Evolutionary conservation across 2,888 invertebrate genomes (phyloP).

Genomic region (Tetranychus piercei): DNA sequence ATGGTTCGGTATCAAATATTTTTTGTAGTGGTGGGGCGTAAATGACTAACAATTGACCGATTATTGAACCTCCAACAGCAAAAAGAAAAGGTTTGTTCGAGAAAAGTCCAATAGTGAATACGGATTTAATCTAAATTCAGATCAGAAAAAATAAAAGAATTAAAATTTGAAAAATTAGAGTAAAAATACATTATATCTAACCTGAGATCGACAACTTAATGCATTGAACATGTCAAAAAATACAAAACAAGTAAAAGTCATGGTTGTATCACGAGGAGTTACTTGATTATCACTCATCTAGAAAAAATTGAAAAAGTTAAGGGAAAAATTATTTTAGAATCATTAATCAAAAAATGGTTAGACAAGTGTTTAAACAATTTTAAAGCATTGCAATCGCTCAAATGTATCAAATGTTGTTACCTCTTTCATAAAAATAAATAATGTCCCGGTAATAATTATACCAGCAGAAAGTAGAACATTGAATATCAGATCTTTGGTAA

Average conservation of each 20-base stretch:
- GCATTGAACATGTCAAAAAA: slow-evolving; percentile 99
- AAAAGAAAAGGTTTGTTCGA: slow-evolving; percentile 63
- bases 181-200: slow-evolving; percentile 29
- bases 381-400: neutral
- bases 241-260: slow-evolving; percentile 99
- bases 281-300: slow-evolving; percentile 81
- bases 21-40: slow-evolving; percentile 88
- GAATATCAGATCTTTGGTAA: slow-evolving; percentile 62
- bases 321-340: neutral
- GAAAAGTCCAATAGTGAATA: slow-evolving; percentile 69
- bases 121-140: slow-evolving; percentile 56
- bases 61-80: slow-evolving; percentile 74
- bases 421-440: slow-evolving; percentile 95
- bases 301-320: slow-evolving; percentile 17
- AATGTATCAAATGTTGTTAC: slow-evolving; percentile 36
- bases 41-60: slow-evolving; percentile 88
- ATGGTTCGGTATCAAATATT: slow-evolving; percentile 91
- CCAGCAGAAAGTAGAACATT: slow-evolving; percentile 80
- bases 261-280: slow-evolving; percentile 94
- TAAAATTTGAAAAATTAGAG: neutral
- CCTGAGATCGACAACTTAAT: slow-evolving; percentile 79
- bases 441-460: slow-evolving; percentile 86
- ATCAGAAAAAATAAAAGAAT: neutral
- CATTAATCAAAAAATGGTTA: neutral
- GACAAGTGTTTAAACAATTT: slow-evolving; percentile 14